Conservation (phyloP, 1,140 invertebrate genomes). For the Megalopta genalis region DNA sequence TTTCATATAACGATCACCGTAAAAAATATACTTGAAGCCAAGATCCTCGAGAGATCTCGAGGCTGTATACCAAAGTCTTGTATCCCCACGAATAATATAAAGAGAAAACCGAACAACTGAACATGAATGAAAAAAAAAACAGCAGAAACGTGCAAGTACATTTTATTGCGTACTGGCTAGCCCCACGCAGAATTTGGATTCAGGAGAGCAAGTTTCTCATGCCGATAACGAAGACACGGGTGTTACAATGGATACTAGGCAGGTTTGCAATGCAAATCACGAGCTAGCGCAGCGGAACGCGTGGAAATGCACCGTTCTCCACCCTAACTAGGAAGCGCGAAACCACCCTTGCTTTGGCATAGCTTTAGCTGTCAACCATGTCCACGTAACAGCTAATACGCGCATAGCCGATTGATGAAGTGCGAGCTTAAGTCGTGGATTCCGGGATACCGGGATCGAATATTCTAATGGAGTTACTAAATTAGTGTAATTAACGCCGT, state of each 20-base stretch:
- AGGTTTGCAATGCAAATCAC: constrained; percentile 76
- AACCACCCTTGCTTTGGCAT: constrained; percentile 25
- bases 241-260: neutral
- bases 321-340: constrained; percentile 31
- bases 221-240: constrained; percentile 18
- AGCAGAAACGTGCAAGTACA: too few species aligned
- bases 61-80: too few species aligned
- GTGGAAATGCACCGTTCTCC: constrained; percentile 39
- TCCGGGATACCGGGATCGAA: neutral
- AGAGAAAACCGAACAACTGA: too few species aligned
- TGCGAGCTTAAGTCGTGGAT: constrained; percentile 33
- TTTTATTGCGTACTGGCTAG: neutral
- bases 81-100: too few species aligned
- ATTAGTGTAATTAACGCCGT: neutral
- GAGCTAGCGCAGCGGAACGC: constrained; percentile 47
- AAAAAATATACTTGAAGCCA: too few species aligned
- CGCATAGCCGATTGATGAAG: constrained; percentile 49
- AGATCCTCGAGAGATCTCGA: too few species aligned
- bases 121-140: too few species aligned
- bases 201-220: neutral
- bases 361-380: constrained; percentile 31
- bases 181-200: neutral
- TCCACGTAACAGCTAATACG: constrained; percentile 27
- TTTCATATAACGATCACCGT: too few species aligned
- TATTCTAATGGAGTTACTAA: neutral